Evolutionary conservation across 2,888 invertebrate genomes (phyloP), one percentile per base, ranked within the genome.

Genomic region (Pharmacophagus antenor): DNA sequence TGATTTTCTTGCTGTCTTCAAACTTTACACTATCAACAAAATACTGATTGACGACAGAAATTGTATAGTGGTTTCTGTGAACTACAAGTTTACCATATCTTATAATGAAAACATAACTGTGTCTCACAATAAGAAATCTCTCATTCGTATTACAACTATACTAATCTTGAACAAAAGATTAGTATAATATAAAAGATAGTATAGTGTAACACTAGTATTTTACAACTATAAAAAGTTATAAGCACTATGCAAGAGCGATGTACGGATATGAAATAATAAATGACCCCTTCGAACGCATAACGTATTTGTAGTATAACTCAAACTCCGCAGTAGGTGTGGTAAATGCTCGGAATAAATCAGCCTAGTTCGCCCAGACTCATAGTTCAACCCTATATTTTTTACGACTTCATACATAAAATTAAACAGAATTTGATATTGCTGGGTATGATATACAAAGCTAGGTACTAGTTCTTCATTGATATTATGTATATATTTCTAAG

Each of bases 261-360:
- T n/a, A 42, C 42, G 42, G 42, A 7, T 17, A 7, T n/a, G 42
- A 42, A 37, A 51, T 21, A 31, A 51, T 37, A 51, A 37, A 51
- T 51, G 50, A 17, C 31, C 37, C 50, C 37, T 51, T 51, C 50
- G 37, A 51, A 37, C 50, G 50, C 20, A 27, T 20, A 5, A 12
- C 20, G 20, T 6, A 51, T 51, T 17, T 17, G 21, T 31, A 31
- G 37, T n/a, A 51, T 37, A 51, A 51, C 50, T 51, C 50, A 51
- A 51, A 31, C 31, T 31, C 50, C 27, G 18, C 27, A 15, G 21
- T 37, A 31, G 31, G 50, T 51, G 37, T 37, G 49, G 37, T 51
- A 31, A 51, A 31, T 21, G 50, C 31, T 21, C 37, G 31, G 15
- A 31, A 51, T 51, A 51, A 37, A 51, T 51, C 50, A 51, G 18